These are phyloP conservation scores for Tyrannus savana DNA, from an alignment of 2,113 vertebrate species.

Conservation along the genomic window DNA sequence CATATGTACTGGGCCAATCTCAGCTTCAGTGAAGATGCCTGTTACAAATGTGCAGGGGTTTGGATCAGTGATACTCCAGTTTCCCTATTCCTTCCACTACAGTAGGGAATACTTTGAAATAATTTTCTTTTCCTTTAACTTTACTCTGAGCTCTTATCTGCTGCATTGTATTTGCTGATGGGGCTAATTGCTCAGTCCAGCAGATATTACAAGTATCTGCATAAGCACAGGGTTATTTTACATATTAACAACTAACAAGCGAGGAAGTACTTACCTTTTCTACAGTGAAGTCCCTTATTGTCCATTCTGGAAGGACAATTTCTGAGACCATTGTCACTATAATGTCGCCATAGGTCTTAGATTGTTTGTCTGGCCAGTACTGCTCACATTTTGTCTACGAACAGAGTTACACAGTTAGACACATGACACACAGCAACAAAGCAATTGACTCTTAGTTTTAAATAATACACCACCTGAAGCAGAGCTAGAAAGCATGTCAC, in stretches of 20 bases:
- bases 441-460: neutral
- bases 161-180: neutral
- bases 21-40: neutral
- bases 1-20: neutral
- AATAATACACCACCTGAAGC: neutral
- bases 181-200: neutral
- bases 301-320: slow-evolving; percentile 89
- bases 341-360: slow-evolving; percentile 80
- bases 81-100: neutral
- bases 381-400: slow-evolving; percentile 94
- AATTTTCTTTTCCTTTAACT: neutral
- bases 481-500: fast-evolving
- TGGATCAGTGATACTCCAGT: neutral
- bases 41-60: neutral
- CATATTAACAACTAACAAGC: neutral
- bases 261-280: slow-evolving; percentile 81
- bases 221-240: neutral
- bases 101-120: neutral
- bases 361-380: slow-evolving; percentile 87
- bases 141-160: neutral
- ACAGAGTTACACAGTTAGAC: neutral
- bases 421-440: neutral
- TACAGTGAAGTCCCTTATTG: slow-evolving; percentile 89
- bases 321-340: slow-evolving; percentile 83
- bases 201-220: neutral